Conservation (phyloP, 2,888 invertebrate genomes). For the Netelia fuscicornis region DNA sequence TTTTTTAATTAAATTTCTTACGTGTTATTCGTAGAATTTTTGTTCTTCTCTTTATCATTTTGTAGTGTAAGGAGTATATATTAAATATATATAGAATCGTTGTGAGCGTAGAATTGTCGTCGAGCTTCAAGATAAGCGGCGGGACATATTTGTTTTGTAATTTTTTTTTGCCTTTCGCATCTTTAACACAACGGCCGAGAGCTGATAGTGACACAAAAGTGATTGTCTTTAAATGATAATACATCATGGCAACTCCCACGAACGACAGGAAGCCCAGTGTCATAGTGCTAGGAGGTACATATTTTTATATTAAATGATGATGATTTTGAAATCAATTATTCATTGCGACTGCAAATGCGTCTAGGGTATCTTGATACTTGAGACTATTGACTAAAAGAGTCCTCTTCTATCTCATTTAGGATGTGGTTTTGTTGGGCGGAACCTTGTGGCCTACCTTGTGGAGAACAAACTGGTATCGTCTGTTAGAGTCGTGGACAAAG, state of each 20-base stretch:
- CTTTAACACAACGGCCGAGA: conserved; percentile 31
- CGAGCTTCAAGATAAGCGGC: neutral
- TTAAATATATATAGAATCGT: conserved; percentile 3
- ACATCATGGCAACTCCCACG: conserved; percentile 78
- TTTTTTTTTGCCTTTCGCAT: conserved; percentile 27
- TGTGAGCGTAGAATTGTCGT: neutral
- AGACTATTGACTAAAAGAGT: conserved; percentile 21
- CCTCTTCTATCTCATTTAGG: conserved; percentile 86
- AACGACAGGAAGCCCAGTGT: conserved; percentile 80
- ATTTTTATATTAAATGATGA: neutral
- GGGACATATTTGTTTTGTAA: conserved; percentile 15
- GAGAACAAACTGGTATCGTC: conserved; percentile 91
- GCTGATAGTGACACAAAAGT: conserved; percentile 41
- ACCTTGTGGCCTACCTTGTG: conserved; percentile 93
- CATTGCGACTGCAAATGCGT: neutral
- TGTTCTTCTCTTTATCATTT: neutral
- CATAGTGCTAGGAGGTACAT: conserved; percentile 82
- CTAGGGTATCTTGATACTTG: neutral
- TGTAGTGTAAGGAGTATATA: neutral
- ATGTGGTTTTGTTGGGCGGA: conserved; percentile 97
- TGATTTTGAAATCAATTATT: neutral
- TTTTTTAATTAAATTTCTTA: conserved; percentile 53
- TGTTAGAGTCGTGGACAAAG: conserved; percentile 95
- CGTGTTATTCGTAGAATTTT: conserved; percentile 15
- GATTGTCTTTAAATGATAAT: conserved; percentile 75